Base-by-base conservation (phyloP, 2,888 invertebrate species). In the Temnothorax rugatulus region DNA sequence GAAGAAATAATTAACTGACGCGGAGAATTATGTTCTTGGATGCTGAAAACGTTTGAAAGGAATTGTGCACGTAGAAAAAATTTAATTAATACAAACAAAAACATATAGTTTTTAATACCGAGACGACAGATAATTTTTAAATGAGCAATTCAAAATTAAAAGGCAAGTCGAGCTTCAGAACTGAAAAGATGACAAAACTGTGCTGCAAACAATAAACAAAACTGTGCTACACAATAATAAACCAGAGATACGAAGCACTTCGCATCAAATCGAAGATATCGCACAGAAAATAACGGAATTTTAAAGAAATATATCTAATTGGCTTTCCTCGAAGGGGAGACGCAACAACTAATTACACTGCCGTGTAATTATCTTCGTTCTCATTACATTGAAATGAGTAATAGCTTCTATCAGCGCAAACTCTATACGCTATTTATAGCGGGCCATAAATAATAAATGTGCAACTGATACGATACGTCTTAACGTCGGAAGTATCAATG, bases 391-490 rank as follows among this genome's bases (percentile, higher is more conserved):
- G 8, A 68, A 77, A n/a, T 52, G 38, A 52, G 9, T 68, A 77
- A 77, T 54, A 41, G 25, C 68, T 68, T 68, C 38, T 41, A 76
- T 54, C 41, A 13, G 25, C 4, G 2, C 13, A 77, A 68, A 41
- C 66, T 54, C 38, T 77, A 25, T 47, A 15, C 3, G 13, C 38
- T 52, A 68, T 52, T 76, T n/a, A 76, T 66, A 76, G 52, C 18
- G 8, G n/a, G 9, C 18, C 34, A 15, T 68, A 66, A 76, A 76
- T 66, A 54, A 41, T 7, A 29, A 29, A 18, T 25, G 25, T 52
- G 25, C 41, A 54, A 29, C 8, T 21, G 34, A 50, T 44, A 41
- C 18, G 34, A 50, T 44, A 25, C 18, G 29, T 8, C n/a, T 41
- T 8, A 4, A 44, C 59, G n/a, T 41, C 21, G 21, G 15, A n/a